These are phyloP conservation scores for Macropodus opercularis DNA, from an alignment of 2,797 vertebrate species.

Conservation along the genomic window DNA sequence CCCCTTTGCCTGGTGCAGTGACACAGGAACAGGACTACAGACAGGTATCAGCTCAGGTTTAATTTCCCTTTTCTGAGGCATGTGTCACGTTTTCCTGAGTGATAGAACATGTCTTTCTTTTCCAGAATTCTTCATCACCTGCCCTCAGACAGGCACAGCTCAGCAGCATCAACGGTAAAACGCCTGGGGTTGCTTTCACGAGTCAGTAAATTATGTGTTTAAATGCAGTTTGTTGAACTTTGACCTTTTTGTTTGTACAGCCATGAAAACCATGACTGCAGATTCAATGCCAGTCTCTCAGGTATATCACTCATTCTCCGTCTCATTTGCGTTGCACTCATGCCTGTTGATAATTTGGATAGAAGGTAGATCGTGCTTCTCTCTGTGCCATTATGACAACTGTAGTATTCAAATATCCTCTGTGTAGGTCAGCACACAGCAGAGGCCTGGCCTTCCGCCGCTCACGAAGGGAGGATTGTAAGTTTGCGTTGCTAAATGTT, in stretches of 20 bases:
- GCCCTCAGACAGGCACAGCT: constrained; percentile 84
- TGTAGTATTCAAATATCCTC: constrained; percentile 1
- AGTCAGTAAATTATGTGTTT: neutral
- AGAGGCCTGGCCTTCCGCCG: constrained; percentile 87
- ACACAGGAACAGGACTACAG: constrained; percentile 71
- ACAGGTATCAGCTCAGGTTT: constrained; percentile 70
- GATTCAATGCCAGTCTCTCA: constrained; percentile 72
- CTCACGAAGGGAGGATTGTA: constrained; percentile 95
- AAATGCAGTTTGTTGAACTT: neutral
- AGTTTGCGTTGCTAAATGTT: constrained; percentile 72
- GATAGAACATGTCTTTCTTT: neutral
- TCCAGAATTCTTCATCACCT: constrained; percentile 73
- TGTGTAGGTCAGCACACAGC: constrained; percentile 80
- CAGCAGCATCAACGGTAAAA: constrained; percentile 85
- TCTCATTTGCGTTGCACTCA: neutral
- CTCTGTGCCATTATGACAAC: neutral
- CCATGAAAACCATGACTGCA: constrained; percentile 67
- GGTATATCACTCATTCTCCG: constrained; percentile 46
- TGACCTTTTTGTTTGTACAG: constrained; percentile 31
- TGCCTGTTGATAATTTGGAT: neutral
- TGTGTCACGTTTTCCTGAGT: neutral
- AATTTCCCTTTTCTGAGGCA: neutral
- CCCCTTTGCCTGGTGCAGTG: constrained; percentile 58
- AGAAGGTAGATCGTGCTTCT: neutral
- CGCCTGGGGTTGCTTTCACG: neutral